These are phyloP conservation scores for Esox niger DNA, from an alignment of 2,113 vertebrate species.

Conservation along the genomic window DNA sequence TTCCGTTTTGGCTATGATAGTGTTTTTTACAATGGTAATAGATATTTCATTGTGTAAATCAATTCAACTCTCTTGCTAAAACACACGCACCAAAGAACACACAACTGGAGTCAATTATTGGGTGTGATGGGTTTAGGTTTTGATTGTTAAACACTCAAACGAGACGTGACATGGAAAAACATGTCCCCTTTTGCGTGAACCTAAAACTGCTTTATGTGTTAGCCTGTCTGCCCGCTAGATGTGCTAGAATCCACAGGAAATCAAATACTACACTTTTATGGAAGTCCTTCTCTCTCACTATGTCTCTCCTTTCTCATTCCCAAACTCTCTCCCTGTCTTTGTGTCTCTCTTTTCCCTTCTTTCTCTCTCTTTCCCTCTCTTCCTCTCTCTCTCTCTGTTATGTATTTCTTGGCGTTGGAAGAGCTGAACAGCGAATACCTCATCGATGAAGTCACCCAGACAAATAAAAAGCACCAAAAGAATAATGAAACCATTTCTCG, in stretches of 20 bases:
- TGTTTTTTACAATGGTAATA: constrained; percentile 43
- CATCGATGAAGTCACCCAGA: constrained; percentile 52
- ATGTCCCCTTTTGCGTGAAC: constrained; percentile 44
- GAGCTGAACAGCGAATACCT: constrained; percentile 60
- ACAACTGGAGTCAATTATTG: constrained; percentile 52
- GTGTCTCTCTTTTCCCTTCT: too few relatives aligned
- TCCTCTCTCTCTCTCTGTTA: constrained; percentile 35
- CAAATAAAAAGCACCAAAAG: constrained; percentile 52
- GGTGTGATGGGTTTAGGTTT: constrained; percentile 47
- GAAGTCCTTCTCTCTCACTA: constrained; percentile 23
- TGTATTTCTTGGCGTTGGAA: constrained; percentile 63
- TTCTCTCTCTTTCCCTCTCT: neutral
- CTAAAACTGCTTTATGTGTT: constrained; percentile 50
- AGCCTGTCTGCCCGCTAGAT: constrained; percentile 38
- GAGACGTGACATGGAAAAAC: constrained; percentile 62
- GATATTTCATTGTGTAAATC: constrained; percentile 54
- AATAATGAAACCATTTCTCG: constrained; percentile 56
- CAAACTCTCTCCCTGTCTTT: too few relatives aligned
- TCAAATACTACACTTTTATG: constrained; percentile 45
- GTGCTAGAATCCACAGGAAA: constrained; percentile 46
- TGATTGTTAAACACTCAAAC: constrained; percentile 56
- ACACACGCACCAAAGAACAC: constrained; percentile 27
- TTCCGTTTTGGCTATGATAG: constrained; percentile 48
- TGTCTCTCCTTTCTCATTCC: neutral
- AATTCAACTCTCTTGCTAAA: constrained; percentile 21